phyloP scores from a whole-genome alignment of 1,140 invertebrate species.

The Listronotus oregonensis region DNA sequence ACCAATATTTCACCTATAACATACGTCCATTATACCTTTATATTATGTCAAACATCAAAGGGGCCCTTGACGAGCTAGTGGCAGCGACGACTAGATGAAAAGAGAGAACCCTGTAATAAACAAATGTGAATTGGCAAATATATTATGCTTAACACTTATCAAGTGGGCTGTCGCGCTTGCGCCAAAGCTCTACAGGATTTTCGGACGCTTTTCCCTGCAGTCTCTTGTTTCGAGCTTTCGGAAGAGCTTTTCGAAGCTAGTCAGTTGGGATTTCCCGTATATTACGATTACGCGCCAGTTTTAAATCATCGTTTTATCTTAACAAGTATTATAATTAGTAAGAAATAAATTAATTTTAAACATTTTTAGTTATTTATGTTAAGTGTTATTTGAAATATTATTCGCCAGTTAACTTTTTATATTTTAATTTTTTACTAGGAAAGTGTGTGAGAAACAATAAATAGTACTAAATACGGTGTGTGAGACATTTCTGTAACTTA shows the following conservation, averaged over 20 bases:
- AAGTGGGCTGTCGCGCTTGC: conserved; percentile 21
- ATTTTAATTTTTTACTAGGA: no score
- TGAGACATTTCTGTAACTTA: background rate
- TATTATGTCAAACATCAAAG: conserved; percentile 14
- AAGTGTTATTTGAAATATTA: no score
- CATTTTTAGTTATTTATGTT: no score
- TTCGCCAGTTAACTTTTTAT: no score
- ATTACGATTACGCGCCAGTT: conserved; percentile 28
- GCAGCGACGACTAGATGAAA: conserved; percentile 23
- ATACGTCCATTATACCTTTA: conserved; percentile 32
- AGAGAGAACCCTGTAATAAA: conserved; percentile 21
- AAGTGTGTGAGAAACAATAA: no score
- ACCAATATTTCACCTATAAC: no score
- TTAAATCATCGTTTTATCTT: background rate
- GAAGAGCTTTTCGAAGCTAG: conserved; percentile 22
- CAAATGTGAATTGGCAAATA: conserved; percentile 32
- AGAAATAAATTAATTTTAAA: no score
- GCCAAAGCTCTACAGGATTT: conserved; percentile 27
- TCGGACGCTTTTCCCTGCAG: conserved; percentile 36
- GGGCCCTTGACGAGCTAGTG: background rate
- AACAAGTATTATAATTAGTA: background rate
- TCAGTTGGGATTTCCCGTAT: conserved; percentile 2
- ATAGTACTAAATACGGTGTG: background rate
- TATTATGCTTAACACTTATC: conserved; percentile 24
- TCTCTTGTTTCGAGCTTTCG: conserved; percentile 25